phyloP scores from a whole-genome alignment of 2,888 invertebrate species.

The Autographa pulchrina region DNA sequence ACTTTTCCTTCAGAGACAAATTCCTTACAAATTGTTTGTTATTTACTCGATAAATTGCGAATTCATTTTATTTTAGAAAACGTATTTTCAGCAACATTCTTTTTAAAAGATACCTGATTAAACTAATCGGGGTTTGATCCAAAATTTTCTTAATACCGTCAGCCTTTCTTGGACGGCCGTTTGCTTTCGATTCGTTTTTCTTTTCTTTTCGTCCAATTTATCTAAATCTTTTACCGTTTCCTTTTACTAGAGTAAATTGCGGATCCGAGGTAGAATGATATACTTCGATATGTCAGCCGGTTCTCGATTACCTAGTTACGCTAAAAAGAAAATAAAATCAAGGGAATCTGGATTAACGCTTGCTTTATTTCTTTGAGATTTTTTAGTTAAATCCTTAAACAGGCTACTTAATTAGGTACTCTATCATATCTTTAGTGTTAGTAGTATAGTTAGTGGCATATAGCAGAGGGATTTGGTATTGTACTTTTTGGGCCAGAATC shows the following conservation, averaged over 20 bases:
- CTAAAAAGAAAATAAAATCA: constrained; percentile 18
- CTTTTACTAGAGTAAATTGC: constrained; percentile 26
- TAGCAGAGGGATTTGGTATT: too few relatives aligned
- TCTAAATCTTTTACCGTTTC: constrained; percentile 21
- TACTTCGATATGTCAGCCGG: constrained; percentile 37
- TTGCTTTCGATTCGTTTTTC: neutral
- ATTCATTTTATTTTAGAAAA: neutral
- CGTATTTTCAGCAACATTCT: neutral
- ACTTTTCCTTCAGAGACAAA: neutral
- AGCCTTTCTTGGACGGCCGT: neutral
- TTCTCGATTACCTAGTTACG: constrained; percentile 40
- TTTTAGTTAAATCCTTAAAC: too few relatives aligned
- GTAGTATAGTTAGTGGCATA: too few relatives aligned
- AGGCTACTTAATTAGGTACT: too few relatives aligned
- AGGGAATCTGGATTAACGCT: constrained; percentile 1
- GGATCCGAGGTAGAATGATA: constrained; percentile 39
- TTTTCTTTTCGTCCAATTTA: constrained; percentile 18
- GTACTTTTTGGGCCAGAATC: too few relatives aligned
- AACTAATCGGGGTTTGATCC: constrained; percentile 2
- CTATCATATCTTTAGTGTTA: too few relatives aligned
- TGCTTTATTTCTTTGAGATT: neutral
- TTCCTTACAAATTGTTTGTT: constrained; percentile 1
- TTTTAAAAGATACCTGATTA: constrained; percentile 4
- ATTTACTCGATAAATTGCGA: neutral
- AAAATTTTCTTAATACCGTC: constrained; percentile 4